phyloP scores from a whole-genome alignment of 2,113 vertebrate species.

The Carassius gibelio region DNA sequence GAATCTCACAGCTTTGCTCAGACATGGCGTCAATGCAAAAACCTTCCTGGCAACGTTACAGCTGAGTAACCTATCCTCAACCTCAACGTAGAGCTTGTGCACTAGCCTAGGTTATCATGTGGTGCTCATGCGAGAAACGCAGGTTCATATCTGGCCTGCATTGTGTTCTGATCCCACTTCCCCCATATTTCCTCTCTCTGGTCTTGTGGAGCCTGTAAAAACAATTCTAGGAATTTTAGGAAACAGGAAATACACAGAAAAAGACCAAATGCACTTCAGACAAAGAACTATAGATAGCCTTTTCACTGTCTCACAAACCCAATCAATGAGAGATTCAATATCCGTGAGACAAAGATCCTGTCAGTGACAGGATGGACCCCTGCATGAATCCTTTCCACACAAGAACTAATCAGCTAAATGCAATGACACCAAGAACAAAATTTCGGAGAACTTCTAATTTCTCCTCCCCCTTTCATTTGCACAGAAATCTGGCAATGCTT shows the following conservation, averaged over 20 bases:
- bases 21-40: not conserved
- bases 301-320: not conserved
- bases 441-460: not conserved
- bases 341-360: not conserved
- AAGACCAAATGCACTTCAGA: not conserved
- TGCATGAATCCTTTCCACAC: not conserved
- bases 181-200: not conserved
- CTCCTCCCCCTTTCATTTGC: not conserved
- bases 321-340: not conserved
- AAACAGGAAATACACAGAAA: not conserved
- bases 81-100: no score
- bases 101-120: not conserved
- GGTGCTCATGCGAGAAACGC: not conserved
- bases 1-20: not conserved
- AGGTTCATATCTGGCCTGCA: not conserved
- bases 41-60: not conserved
- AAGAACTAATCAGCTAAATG: constrained; percentile 2
- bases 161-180: not conserved
- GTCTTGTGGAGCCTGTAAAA: not conserved
- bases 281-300: not conserved
- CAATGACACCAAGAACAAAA: not conserved
- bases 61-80: no score
- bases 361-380: not conserved
- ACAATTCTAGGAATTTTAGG: not conserved
- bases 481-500: not conserved